phyloP scores from a whole-genome alignment of 2,888 invertebrate genomes.

The Oscheius myriophilus region DNA sequence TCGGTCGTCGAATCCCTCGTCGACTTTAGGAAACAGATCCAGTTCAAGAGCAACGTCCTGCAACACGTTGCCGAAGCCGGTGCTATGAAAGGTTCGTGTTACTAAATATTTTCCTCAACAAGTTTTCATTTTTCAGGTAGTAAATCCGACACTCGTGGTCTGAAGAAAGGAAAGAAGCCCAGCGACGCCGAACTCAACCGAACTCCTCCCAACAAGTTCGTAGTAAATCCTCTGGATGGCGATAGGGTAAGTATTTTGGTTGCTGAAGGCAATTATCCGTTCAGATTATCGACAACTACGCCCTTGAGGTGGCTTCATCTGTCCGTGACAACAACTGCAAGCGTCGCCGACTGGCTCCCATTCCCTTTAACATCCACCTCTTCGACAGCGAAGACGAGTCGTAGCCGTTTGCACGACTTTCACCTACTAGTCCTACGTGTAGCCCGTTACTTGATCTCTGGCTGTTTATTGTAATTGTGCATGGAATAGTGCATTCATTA shows the following conservation, averaged over 20 bases:
- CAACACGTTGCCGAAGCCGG: conserved; percentile 34
- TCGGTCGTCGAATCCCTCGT: conserved; percentile 57
- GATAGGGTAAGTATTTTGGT: conserved; percentile 11
- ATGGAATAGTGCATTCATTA: conserved; percentile 14
- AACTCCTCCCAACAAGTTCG: conserved; percentile 10
- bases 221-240: conserved; percentile 17
- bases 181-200: neutral
- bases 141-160: conserved; percentile 2
- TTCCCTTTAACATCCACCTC: conserved; percentile 55
- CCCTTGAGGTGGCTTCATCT: conserved; percentile 56
- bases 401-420: neutral
- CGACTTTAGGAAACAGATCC: conserved; percentile 61
- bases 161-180: conserved; percentile 3
- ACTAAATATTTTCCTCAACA: neutral
- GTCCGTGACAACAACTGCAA: conserved; percentile 39
- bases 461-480: neutral
- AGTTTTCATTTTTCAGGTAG: conserved; percentile 3
- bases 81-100: conserved; percentile 7
- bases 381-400: conserved; percentile 40
- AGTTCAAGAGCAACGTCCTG: conserved; percentile 59
- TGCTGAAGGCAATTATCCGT: conserved; percentile 4
- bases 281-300: conserved; percentile 59
- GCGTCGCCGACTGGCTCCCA: conserved; percentile 51
- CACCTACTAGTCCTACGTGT: neutral
- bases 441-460: neutral